These are phyloP conservation scores for Trissolcus japonicus DNA, from an alignment of 2,888 invertebrate species.

Conservation along the genomic window DNA sequence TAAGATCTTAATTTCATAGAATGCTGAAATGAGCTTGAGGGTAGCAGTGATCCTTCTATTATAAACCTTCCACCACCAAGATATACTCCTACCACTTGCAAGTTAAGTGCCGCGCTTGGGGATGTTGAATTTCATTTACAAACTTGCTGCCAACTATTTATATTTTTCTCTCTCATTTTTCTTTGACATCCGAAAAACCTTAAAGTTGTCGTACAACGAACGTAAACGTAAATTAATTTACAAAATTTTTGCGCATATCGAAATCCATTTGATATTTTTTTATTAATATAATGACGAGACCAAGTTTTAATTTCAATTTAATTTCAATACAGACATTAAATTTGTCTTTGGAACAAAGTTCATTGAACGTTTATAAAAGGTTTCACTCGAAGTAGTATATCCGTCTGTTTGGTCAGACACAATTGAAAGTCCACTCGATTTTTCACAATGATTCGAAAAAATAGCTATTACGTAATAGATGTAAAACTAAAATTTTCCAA, in stretches of 20 bases:
- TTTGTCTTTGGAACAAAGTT: not conserved
- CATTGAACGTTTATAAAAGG: not conserved
- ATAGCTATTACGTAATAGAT: not conserved
- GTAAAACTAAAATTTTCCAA: not conserved
- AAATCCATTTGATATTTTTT: not conserved
- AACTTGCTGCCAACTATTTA: no score
- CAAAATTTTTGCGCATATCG: not conserved
- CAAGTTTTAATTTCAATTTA: no score
- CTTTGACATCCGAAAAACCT: no score
- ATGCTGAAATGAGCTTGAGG: conserved; percentile 57
- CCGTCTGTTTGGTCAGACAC: conserved; percentile 19
- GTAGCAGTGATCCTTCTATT: conserved; percentile 71
- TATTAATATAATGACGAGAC: not conserved
- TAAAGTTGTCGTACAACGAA: no score
- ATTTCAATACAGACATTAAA: not conserved
- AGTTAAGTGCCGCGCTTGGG: conserved; percentile 54
- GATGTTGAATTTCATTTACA: conserved; percentile 32
- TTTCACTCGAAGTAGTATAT: conserved; percentile 13
- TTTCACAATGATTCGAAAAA: not conserved
- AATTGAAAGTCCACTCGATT: not conserved
- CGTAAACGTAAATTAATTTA: no score
- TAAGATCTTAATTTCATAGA: conserved; percentile 18
- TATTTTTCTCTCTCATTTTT: no score
- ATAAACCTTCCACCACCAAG: conserved; percentile 69
- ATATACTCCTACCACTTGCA: conserved; percentile 66